Conservation (phyloP, 2,113 vertebrate species). For the Centropus unirufus region DNA sequence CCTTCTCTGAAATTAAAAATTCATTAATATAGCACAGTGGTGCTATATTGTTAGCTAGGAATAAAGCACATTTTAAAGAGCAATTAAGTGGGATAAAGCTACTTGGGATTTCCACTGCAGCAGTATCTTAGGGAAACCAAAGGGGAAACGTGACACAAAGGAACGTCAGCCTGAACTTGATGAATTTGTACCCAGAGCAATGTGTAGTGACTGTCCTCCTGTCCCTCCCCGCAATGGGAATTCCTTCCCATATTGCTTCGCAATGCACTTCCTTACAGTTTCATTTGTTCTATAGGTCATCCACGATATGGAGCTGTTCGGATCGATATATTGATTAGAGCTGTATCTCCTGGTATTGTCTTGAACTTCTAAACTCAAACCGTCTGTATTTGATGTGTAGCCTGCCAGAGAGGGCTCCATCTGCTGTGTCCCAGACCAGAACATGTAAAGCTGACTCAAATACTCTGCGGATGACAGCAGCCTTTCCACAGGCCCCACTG, state of each 20-base stretch:
- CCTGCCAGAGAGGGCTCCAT: neutral
- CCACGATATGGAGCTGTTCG: neutral
- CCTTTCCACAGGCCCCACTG: neutral
- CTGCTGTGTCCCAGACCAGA: accelerated
- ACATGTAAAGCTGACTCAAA: accelerated
- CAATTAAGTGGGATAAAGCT: conserved; percentile 27
- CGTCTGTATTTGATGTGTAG: neutral
- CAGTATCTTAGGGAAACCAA: conserved; percentile 30
- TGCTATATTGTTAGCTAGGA: conserved; percentile 32
- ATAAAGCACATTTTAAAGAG: conserved; percentile 35
- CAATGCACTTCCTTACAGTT: neutral
- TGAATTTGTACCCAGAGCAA: conserved; percentile 19
- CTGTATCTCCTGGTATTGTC: neutral
- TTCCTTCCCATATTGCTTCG: neutral
- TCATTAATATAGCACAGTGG: conserved; percentile 8
- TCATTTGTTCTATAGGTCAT: neutral
- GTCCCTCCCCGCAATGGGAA: neutral
- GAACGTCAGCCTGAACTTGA: conserved; percentile 60
- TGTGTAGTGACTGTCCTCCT: neutral
- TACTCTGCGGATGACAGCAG: neutral
- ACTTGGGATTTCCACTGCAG: neutral
- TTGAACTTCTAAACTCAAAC: neutral
- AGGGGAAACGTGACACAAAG: conserved; percentile 42
- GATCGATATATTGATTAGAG: neutral
- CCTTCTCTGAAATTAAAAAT: conserved; percentile 40